phyloP scores from a whole-genome alignment of 2,888 invertebrate genomes.

The Drosophila koepferae region DNA sequence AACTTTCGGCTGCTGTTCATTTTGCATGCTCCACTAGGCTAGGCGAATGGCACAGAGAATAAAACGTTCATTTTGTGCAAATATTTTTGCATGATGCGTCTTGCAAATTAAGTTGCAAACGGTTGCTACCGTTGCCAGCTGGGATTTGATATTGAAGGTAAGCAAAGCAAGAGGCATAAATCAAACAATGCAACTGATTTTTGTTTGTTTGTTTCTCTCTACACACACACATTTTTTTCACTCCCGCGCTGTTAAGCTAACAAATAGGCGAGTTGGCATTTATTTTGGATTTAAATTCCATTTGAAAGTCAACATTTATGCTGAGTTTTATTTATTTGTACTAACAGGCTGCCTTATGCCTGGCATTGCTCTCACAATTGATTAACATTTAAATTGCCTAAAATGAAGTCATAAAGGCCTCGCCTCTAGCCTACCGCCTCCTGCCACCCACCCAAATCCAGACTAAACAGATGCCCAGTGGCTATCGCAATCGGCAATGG shows the following conservation, averaged over 20 bases:
- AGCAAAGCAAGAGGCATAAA: slow-evolving; percentile 60
- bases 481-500: slow-evolving; percentile 29
- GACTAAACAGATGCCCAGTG: slow-evolving; percentile 46
- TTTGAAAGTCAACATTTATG: slow-evolving; percentile 23
- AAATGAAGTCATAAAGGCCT: slow-evolving; percentile 57
- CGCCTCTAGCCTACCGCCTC: background rate
- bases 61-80: slow-evolving; percentile 44
- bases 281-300: slow-evolving; percentile 68
- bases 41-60: background rate
- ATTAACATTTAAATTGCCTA: slow-evolving; percentile 78
- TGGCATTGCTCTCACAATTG: slow-evolving; percentile 55
- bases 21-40: slow-evolving; percentile 30
- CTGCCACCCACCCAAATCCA: slow-evolving; percentile 18
- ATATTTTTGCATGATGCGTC: slow-evolving; percentile 51
- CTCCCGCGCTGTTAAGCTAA: slow-evolving; percentile 45
- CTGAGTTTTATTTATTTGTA: slow-evolving; percentile 52
- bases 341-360: slow-evolving; percentile 13
- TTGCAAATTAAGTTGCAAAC: slow-evolving; percentile 51
- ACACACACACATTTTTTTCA: background rate
- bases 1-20: slow-evolving; percentile 40
- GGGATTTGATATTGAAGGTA: slow-evolving; percentile 44
- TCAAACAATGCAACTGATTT: slow-evolving; percentile 58
- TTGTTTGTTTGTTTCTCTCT: slow-evolving; percentile 46
- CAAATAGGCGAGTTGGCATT: slow-evolving; percentile 44
- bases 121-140: slow-evolving; percentile 16